A percentile compares a stretch with the other conserved stretches of the same genome.
Conservation (phyloP, 2,113 vertebrate species). For the Bubo bubo region DNA sequence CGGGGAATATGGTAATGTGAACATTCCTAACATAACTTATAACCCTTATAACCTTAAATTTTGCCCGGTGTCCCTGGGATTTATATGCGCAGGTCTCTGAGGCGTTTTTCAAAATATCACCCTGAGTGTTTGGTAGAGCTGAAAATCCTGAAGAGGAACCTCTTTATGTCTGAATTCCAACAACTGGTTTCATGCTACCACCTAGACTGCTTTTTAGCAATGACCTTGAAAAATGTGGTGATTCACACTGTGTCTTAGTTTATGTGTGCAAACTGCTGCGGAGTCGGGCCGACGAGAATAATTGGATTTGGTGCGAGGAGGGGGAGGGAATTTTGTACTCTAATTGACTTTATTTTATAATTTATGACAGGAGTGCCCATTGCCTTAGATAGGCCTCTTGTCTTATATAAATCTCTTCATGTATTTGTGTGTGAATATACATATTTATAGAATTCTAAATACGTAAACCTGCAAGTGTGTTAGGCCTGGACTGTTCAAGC, state of each 20-base stretch:
- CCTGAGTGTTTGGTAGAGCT: background rate
- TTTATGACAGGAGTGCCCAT: background rate
- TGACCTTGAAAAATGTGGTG: conserved; percentile 20
- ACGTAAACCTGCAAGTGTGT: background rate
- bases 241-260: background rate
- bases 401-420: conserved; percentile 3
- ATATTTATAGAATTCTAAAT: conserved; percentile 32
- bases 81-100: background rate
- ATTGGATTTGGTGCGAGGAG: conserved; percentile 48
- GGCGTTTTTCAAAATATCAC: background rate
- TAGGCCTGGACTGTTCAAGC: background rate
- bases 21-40: background rate
- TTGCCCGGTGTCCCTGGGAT: background rate
- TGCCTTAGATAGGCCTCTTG: background rate
- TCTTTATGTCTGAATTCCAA: background rate
- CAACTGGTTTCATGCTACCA: background rate
- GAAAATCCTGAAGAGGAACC: background rate
- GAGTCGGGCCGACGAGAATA: background rate
- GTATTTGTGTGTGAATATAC: conserved; percentile 14
- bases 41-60: background rate
- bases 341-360: conserved; percentile 66
- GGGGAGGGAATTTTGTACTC: conserved; percentile 29
- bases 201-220: background rate
- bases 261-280: background rate
- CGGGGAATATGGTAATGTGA: background rate